Conservation (phyloP, 2,797 vertebrate species). For the Sphenodon punctatus region DNA sequence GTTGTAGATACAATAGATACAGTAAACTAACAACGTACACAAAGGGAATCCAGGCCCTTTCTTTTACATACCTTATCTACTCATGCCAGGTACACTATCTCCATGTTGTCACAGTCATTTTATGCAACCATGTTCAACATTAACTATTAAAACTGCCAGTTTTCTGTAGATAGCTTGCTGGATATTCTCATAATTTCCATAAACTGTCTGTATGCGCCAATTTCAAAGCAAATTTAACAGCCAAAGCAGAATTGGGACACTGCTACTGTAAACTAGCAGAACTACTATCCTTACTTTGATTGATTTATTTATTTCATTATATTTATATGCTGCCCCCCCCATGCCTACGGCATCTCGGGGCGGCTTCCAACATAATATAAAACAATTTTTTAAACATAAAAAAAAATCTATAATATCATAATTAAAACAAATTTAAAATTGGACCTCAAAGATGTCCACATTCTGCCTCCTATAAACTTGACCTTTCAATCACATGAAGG, state of each 20-base stretch:
- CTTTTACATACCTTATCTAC: neutral
- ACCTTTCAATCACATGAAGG: slow-evolving; percentile 5
- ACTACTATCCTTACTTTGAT: neutral
- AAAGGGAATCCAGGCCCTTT: neutral
- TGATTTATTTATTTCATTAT: too few species aligned
- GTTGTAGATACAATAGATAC: neutral
- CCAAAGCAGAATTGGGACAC: neutral
- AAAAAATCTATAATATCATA: too few species aligned
- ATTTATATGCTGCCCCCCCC: too few species aligned
- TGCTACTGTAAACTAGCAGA: neutral
- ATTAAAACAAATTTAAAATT: too few species aligned
- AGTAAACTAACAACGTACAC: fast-evolving
- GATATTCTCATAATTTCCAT: neutral
- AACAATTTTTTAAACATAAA: too few species aligned
- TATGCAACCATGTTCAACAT: neutral
- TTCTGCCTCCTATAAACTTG: neutral
- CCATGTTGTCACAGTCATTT: neutral
- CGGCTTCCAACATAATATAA: too few species aligned
- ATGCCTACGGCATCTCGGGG: too few species aligned
- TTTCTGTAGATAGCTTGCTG: neutral
- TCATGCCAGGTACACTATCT: neutral
- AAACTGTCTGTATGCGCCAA: neutral
- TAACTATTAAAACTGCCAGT: neutral
- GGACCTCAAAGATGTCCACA: neutral
- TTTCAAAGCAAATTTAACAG: slow-evolving; percentile 5